Base-by-base conservation (phyloP, 2,797 vertebrate genomes). In the Anomalospiza imberbis region DNA sequence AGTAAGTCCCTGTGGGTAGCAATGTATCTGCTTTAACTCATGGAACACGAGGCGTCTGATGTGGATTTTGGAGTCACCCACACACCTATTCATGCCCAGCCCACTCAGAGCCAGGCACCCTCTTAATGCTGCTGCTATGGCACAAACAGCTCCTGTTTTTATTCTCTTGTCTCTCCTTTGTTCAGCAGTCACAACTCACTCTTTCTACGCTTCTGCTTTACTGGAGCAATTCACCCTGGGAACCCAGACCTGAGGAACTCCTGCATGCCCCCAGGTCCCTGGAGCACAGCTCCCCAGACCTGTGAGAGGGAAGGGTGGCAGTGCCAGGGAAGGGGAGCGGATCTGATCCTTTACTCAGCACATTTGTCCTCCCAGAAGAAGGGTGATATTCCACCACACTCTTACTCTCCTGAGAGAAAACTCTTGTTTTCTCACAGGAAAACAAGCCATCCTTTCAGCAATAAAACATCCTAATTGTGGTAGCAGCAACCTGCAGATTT, bases 1-100 rank as follows among this genome's bases (percentile, higher is more conserved):
- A 94, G 67, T 40, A 72, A 91, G 76, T 78, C 94, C 44, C 95
- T 15, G 75, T 89, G 87, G 85, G 94, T 73, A 93, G 91, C 79
- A 75, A 86, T 1, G 0, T 72, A 70, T 31, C 66, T 70, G 82
- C 87, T 95, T 95, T 95, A 94, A 83, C 92, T 95, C 91, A 91
- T 55, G 54, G 89, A 28, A 12, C 87, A 83, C 14, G 17, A 83
- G 75, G 72, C 55, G 79, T 75, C 34, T 67, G 70, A 29, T 72
- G 76, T 15, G 16, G 1, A 42, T 94, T 95, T 93, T 78, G 28
- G 40, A 85, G 78, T 71, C 91, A 88, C 92, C 89, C 85, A 87
- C 91, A 61, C 44, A 82, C n/a, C 42, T 45, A 22, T 71, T 80
- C 57, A 63, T 71, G 65, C 78, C 32, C 29, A 67, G 80, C 78